Percentiles rank a stretch among this genome's conserved stretches.
Evolutionary conservation across 2,888 invertebrate genomes (phyloP).

Genomic region (Reticulitermes lucifugus): DNA sequence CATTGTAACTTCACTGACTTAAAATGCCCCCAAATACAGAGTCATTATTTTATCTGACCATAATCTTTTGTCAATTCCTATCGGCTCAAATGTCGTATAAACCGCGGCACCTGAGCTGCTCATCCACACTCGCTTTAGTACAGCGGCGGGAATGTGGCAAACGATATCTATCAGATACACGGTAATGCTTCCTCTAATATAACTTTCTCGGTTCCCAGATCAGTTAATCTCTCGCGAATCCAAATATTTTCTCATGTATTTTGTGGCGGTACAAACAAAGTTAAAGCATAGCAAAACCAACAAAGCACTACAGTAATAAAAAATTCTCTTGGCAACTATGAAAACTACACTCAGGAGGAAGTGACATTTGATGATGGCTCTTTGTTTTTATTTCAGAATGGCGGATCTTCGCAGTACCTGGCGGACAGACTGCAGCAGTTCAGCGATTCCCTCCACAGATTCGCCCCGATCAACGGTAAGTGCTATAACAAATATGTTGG

Average conservation of each 20-base stretch:
- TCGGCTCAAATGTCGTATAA: too few species aligned
- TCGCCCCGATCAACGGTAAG: conserved; percentile 37
- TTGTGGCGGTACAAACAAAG: not conserved
- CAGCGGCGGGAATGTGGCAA: too few species aligned
- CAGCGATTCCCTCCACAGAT: conserved; percentile 38
- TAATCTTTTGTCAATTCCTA: too few species aligned
- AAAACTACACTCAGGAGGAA: not conserved
- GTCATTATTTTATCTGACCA: too few species aligned
- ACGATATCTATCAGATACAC: too few species aligned
- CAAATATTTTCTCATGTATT: not conserved
- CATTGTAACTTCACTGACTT: too few species aligned
- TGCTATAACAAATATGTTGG: conserved; percentile 12
- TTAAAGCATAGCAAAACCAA: not conserved
- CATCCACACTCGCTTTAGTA: too few species aligned
- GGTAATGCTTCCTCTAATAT: too few species aligned
- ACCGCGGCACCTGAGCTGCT: too few species aligned
- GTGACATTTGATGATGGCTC: not conserved
- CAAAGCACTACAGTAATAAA: not conserved
- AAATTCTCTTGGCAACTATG: not conserved
- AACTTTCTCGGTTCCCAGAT: too few species aligned
- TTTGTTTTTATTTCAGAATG: conserved; percentile 34
- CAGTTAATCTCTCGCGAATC: too few species aligned
- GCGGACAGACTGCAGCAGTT: conserved; percentile 31
- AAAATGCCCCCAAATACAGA: too few species aligned
- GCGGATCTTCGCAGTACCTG: conserved; percentile 34